These are phyloP conservation scores for Drosophila mimetica DNA, from an alignment of 2,888 invertebrate genomes.

Conservation along the genomic window DNA sequence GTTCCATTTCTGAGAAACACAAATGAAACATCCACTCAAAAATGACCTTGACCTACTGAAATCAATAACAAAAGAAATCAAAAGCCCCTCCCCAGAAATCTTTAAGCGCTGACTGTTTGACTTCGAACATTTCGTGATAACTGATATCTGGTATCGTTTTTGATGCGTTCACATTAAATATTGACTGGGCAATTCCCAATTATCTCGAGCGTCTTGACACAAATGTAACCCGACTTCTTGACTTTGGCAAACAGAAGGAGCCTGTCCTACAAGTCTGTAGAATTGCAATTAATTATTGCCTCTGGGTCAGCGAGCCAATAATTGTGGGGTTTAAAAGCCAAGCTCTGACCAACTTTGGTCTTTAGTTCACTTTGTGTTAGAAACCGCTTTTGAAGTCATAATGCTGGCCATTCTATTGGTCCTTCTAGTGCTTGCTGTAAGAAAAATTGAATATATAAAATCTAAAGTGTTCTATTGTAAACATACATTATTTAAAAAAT, in stretches of 20 bases:
- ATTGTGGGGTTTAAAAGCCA: slow-evolving; percentile 55
- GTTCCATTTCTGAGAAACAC: background rate
- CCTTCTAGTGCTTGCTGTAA: slow-evolving; percentile 46
- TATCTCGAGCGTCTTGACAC: slow-evolving; percentile 68
- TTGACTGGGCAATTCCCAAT: slow-evolving; percentile 64
- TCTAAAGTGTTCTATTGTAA: background rate
- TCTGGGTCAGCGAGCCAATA: slow-evolving; percentile 53
- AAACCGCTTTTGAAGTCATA: slow-evolving; percentile 6
- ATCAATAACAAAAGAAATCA: background rate
- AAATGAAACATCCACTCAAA: background rate
- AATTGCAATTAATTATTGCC: slow-evolving; percentile 65
- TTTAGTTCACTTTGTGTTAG: slow-evolving; percentile 39
- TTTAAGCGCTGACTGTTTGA: slow-evolving; percentile 16
- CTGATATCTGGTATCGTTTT: slow-evolving; percentile 29
- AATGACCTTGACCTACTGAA: slow-evolving; percentile 7
- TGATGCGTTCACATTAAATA: slow-evolving; percentile 56
- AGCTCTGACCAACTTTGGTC: slow-evolving; percentile 1
- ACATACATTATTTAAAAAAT: too few relatives aligned
- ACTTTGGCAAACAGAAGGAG: slow-evolving; percentile 43
- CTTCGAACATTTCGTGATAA: background rate
- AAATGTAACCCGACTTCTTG: slow-evolving; percentile 59
- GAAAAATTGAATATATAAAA: background rate
- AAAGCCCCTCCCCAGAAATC: background rate
- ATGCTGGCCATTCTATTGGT: slow-evolving; percentile 37
- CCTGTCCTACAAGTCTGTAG: slow-evolving; percentile 52